These are phyloP conservation scores for Alentia gelatinosa DNA, from an alignment of 2,888 invertebrate species.

Conservation along the genomic window DNA sequence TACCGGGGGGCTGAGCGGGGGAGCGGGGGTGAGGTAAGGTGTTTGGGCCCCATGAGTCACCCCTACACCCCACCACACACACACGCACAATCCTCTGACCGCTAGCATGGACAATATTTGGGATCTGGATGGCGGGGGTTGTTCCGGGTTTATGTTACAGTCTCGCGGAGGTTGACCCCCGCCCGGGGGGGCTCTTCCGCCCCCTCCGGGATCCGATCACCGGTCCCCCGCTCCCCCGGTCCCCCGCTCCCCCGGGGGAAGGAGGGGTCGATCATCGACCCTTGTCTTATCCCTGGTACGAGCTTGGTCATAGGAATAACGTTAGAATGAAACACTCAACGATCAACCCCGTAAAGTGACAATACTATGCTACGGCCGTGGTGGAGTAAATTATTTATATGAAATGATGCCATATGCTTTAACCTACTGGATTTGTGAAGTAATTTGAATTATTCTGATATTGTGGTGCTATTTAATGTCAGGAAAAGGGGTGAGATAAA, in stretches of 20 bases:
- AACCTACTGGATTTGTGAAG: no score
- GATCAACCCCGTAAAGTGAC: background rate
- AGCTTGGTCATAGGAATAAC: background rate
- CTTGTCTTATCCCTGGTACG: background rate
- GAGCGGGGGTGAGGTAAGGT: no score
- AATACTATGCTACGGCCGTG: no score
- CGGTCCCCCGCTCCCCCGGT: no score
- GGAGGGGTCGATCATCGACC: background rate
- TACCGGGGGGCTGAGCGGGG: background rate
- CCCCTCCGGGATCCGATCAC: background rate
- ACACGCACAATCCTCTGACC: background rate
- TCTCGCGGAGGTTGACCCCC: background rate
- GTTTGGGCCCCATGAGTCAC: background rate
- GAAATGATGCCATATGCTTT: no score
- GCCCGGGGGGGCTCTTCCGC: background rate
- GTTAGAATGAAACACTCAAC: background rate
- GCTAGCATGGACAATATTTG: background rate
- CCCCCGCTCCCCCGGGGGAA: background rate
- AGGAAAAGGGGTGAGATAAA: no score
- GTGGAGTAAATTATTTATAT: no score
- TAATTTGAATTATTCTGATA: no score
- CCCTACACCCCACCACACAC: background rate
- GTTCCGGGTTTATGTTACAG: slow-evolving; percentile 4
- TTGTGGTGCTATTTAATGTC: no score
- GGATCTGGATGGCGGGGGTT: background rate